phyloP scores from a whole-genome alignment of 2,797 vertebrate genomes.

The Myotis daubentonii region DNA sequence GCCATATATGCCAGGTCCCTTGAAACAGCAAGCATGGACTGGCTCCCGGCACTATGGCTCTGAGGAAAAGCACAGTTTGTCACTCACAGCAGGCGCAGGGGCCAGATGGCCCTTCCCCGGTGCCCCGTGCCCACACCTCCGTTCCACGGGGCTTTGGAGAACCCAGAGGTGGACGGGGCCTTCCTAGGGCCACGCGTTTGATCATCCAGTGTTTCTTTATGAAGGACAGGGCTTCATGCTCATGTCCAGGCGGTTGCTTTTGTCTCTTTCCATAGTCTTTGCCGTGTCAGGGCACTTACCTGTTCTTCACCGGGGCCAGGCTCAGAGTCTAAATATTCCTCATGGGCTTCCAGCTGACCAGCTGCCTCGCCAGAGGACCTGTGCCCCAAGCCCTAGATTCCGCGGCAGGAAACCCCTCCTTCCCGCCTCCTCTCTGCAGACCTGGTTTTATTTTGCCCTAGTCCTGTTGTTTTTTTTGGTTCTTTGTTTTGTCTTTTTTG shows the following conservation, averaged over 20 bases:
- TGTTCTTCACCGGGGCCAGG: too few species aligned
- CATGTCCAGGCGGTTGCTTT: neutral
- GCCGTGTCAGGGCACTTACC: too few species aligned
- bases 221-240: neutral
- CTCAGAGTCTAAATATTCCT: too few species aligned
- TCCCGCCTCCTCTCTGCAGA: neutral
- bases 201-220: neutral
- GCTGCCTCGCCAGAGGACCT: neutral
- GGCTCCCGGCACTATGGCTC: too few species aligned
- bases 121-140: neutral
- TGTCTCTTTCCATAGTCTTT: neutral
- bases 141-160: neutral
- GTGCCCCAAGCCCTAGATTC: neutral
- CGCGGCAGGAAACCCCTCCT: neutral
- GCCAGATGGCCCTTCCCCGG: neutral
- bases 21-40: too few species aligned
- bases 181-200: neutral
- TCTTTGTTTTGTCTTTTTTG: too few species aligned
- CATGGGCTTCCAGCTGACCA: too few species aligned
- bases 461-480: too few species aligned
- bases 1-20: too few species aligned
- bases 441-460: too few species aligned
- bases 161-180: neutral
- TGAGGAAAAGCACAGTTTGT: neutral
- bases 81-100: neutral